Percentiles rank a stretch among this genome's conserved stretches.
Evolutionary conservation across 2,888 invertebrate species (phyloP).

Genomic region (Polydrusus tereticollis): DNA sequence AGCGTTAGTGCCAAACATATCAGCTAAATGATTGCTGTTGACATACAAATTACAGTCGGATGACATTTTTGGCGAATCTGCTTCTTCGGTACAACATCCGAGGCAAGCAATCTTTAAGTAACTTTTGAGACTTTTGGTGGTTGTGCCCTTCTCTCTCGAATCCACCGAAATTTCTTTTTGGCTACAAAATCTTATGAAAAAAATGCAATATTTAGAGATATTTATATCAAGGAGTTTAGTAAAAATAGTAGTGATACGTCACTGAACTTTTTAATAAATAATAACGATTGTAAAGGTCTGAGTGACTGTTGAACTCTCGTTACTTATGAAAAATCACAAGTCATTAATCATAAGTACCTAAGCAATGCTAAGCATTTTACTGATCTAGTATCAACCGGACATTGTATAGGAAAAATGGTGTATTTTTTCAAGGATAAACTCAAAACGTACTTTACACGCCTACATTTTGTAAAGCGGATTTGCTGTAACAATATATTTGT

Average conservation of each 20-base stretch:
- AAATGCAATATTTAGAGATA: no score
- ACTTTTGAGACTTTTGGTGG: no score
- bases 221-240: no score
- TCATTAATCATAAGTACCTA: slow-evolving; percentile 10
- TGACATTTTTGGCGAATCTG: no score
- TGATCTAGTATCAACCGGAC: not conserved
- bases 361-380: slow-evolving; percentile 1
- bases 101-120: no score
- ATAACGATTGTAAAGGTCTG: slow-evolving; percentile 25
- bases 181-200: no score
- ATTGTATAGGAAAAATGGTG: not conserved
- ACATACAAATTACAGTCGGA: no score
- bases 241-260: not conserved
- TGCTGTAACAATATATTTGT: not conserved
- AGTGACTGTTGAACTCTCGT: slow-evolving; percentile 4
- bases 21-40: no score
- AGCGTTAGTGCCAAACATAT: no score
- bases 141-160: no score
- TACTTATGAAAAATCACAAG: slow-evolving; percentile 18
- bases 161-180: no score
- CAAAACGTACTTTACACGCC: slow-evolving; percentile 4
- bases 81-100: no score
- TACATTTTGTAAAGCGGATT: slow-evolving; percentile 6
- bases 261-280: slow-evolving; percentile 3
- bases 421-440: slow-evolving; percentile 27